A percentile compares a stretch with the other conserved stretches of the same genome.
These are phyloP conservation scores for Metacarcinus magister DNA, from an alignment of 2,888 invertebrate genomes.

Conservation along the genomic window DNA sequence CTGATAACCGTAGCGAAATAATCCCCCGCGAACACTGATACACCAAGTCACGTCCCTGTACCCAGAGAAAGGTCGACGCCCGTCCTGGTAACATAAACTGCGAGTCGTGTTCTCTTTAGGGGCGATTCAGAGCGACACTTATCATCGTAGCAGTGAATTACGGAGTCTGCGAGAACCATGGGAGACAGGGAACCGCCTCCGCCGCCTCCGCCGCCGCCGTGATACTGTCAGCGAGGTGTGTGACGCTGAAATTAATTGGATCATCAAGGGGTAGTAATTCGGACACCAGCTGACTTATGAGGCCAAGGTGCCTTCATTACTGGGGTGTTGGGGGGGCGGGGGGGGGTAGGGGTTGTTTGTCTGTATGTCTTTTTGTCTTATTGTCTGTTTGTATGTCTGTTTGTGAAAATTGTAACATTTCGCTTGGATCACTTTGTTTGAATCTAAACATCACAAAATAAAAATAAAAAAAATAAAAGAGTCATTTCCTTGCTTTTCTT, in stretches of 20 bases:
- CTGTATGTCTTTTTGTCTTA: not conserved
- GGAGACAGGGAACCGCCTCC: not conserved
- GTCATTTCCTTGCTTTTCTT: no score
- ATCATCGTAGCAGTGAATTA: not conserved
- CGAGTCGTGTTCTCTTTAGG: not conserved
- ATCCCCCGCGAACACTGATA: not conserved
- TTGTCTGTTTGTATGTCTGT: not conserved
- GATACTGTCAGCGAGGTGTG: constrained; percentile 8
- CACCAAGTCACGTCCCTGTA: not conserved
- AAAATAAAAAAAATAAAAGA: no score
- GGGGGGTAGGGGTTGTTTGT: no score
- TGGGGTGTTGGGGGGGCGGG: no score
- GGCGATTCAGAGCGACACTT: not conserved
- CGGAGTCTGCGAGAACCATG: not conserved
- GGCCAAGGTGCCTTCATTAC: constrained; percentile 13
- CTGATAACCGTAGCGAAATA: not conserved
- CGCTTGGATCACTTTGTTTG: no score
- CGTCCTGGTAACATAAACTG: not conserved
- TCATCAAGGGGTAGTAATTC: constrained; percentile 9
- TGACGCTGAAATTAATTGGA: constrained; percentile 12
- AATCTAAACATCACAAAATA: no score
- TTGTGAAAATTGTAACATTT: no score
- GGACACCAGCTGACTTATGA: not conserved
- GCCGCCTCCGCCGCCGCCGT: not conserved
- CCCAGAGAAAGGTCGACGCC: not conserved